A percentile compares a stretch with the other conserved stretches of the same genome.
Evolutionary conservation across 2,888 invertebrate species (phyloP).

Genomic region (Zygothrica quintamaculata): DNA sequence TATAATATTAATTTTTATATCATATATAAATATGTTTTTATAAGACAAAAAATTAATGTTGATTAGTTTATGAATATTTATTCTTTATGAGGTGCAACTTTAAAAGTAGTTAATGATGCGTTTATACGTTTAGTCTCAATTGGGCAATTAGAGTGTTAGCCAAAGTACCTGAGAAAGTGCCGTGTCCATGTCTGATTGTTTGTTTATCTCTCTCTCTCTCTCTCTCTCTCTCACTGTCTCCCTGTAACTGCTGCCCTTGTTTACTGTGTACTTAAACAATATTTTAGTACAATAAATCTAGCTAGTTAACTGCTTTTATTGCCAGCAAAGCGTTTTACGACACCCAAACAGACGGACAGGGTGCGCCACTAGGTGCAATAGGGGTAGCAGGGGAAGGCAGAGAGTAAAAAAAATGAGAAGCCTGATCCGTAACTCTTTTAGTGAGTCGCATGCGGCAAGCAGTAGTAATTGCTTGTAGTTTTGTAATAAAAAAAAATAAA

Average conservation of each 20-base stretch:
- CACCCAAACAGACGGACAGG: conserved; percentile 55
- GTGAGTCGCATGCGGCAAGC: conserved; percentile 47
- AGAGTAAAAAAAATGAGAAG: not conserved
- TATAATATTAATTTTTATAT: too few relatives aligned
- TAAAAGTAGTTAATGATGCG: conserved; percentile 39
- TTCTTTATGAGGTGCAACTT: conserved; percentile 48
- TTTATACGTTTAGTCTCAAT: conserved; percentile 53
- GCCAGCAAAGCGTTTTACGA: conserved; percentile 79
- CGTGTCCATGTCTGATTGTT: conserved; percentile 35
- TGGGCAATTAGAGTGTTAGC: conserved; percentile 49
- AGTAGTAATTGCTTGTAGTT: conserved; percentile 59
- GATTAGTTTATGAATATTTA: not conserved
- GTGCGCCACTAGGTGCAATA: conserved; percentile 12
- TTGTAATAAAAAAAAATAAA: conserved; percentile 61
- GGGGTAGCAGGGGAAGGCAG: not conserved
- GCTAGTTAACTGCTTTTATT: conserved; percentile 80
- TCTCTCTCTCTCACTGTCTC: too few relatives aligned
- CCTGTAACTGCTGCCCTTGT: conserved; percentile 53
- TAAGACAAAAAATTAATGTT: too few relatives aligned
- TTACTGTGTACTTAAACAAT: conserved; percentile 73
- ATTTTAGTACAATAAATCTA: conserved; percentile 79
- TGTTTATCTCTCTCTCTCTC: too few relatives aligned
- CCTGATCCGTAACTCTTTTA: conserved; percentile 53
- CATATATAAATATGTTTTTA: too few relatives aligned
- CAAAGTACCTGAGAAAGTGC: conserved; percentile 70